Conservation (phyloP, 30 jellyfish, hydroid and myxozoan genomes). For the Sanderia malayensis region DNA sequence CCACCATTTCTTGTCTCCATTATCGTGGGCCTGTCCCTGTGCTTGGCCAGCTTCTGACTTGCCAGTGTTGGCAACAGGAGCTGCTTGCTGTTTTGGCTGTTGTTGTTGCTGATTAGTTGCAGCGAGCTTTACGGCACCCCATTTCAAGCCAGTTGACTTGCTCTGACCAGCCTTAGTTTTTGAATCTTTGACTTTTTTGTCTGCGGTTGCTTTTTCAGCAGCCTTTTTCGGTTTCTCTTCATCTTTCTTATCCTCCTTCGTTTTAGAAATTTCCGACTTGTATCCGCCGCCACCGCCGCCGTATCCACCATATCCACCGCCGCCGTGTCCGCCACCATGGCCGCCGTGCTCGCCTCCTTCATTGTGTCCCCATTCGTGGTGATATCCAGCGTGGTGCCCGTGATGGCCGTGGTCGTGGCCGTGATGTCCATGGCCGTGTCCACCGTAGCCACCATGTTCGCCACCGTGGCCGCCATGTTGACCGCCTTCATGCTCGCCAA, state of each 20-base stretch:
- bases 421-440: constrained; percentile 77
- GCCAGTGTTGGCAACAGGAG: constrained; percentile 31
- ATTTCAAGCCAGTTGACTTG: constrained; percentile 17
- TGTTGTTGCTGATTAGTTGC: constrained; percentile 12
- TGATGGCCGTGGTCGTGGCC: constrained; percentile 96
- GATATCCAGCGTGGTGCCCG: constrained; percentile 99
- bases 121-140: constrained; percentile 51
- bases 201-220: neutral
- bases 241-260: constrained; percentile 16
- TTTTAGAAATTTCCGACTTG: constrained; percentile 50
- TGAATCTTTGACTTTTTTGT: constrained; percentile 15
- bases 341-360: constrained; percentile 96
- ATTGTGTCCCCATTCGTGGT: constrained; percentile 96
- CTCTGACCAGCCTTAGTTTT: constrained; percentile 31
- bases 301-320: constrained; percentile 52
- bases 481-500: constrained; percentile 90
- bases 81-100: no score
- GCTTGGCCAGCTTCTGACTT: no score
- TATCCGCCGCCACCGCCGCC: constrained; percentile 74
- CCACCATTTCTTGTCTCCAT: constrained; percentile 94
- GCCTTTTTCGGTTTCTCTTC: neutral
- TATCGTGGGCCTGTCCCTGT: constrained; percentile 24
- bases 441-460: constrained; percentile 67
- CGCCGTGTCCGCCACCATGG: constrained; percentile 77
- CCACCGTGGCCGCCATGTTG: constrained; percentile 83